Percentiles rank a stretch among this genome's conserved stretches.
Conservation (phyloP, 2,113 vertebrate species). For the Prunella himalayana region DNA sequence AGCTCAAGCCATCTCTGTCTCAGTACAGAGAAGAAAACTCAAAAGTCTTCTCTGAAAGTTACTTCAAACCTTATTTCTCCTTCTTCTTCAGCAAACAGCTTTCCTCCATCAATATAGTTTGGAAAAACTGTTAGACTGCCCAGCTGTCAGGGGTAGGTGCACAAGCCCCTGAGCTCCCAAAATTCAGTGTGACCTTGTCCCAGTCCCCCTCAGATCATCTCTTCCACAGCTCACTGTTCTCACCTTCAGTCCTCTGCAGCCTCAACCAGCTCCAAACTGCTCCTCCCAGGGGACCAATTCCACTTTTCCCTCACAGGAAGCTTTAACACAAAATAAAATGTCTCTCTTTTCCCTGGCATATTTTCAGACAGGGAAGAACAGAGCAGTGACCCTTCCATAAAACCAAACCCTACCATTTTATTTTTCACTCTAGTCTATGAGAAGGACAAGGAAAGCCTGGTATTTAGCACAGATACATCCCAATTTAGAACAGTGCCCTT, state of each 20-base stretch:
- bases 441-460: neutral
- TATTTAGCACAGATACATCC: neutral
- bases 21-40: neutral
- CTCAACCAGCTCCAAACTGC: neutral
- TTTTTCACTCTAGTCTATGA: neutral
- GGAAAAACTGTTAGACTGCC: neutral
- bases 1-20: neutral
- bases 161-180: neutral
- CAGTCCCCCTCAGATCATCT: neutral
- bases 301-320: neutral
- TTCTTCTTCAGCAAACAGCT: neutral
- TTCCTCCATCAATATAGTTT: neutral
- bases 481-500: neutral
- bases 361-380: neutral
- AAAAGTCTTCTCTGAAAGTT: neutral
- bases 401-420: neutral
- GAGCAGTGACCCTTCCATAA: neutral
- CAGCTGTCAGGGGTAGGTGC: neutral
- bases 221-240: neutral
- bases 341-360: neutral
- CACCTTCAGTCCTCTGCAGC: neutral
- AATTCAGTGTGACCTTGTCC: neutral
- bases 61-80: neutral
- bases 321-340: neutral
- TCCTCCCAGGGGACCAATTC: neutral